Base-by-base conservation (phyloP, 2,113 vertebrate genomes). In the Cynoglossus semilaevis region DNA sequence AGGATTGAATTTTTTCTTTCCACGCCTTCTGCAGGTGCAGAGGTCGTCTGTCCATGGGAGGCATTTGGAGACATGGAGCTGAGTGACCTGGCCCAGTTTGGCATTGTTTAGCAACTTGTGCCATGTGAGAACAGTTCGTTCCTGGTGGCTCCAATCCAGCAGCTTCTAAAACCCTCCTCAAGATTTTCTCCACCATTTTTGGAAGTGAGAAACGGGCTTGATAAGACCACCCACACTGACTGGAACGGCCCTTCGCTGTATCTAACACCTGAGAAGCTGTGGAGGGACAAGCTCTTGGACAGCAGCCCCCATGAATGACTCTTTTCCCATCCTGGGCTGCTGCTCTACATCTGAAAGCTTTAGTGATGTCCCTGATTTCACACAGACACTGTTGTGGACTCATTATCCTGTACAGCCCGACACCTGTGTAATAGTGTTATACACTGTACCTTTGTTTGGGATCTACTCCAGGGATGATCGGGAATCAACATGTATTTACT, bases 51-150 rank as follows among this genome's bases (percentile, higher is more conserved):
- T 57, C 94, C 93, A 1, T 95, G 93, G 94, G 93, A 95, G 80
- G 92, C 92, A 60, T 95, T 94, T 83, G 94, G 90, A 61, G 93
- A 95, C 74, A 81, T 94, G 89, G 93, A 95, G 78, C 90, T 96
- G 67, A 93, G 91, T 0, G 93, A 95, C 48, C 82, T 95, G 85
- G 92, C 94, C 5, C 93, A 94, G 76, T 94, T 94, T 0, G 94
- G 93, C 41, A 92, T 94, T 66, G 92, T 95, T 54, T 95, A 92
- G 62, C 16, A 19, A 12, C 41, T 35, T 2, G 1, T 13, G 44
- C 42, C 22, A 1, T 15, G 43, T 1, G 51, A 40, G 43, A 19
- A 19, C 35, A n/a, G 36, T 54, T 19, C 29, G 34, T 70, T 64
- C 58, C 52, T 65, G 65, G 45, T 10, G 63, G 51, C 67, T 74